phyloP scores from a whole-genome alignment of 1,140 invertebrate species.

The Drosophila elegans region DNA sequence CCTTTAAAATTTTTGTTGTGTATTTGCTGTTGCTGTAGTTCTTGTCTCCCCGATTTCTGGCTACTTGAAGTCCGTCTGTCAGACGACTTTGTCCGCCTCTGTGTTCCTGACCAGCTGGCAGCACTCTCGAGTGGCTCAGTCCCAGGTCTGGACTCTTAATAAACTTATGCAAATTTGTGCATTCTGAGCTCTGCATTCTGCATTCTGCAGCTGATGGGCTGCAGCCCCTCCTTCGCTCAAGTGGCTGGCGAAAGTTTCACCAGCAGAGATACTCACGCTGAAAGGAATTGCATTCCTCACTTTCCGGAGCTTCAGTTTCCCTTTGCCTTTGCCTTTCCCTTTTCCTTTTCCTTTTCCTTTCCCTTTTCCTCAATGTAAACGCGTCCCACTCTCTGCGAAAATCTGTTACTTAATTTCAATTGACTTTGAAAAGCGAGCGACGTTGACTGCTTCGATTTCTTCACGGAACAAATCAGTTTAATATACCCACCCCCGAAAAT shows the following conservation, averaged over 20 bases:
- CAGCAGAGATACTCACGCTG: constrained; percentile 15
- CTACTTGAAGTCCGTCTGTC: constrained; percentile 46
- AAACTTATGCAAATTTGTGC: constrained; percentile 76
- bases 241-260: constrained; percentile 56
- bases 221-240: constrained; percentile 36
- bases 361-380: not conserved
- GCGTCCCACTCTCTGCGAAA: constrained; percentile 37
- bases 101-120: constrained; percentile 35
- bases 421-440: constrained; percentile 73
- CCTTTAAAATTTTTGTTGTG: not conserved
- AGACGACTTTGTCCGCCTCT: constrained; percentile 24
- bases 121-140: constrained; percentile 52
- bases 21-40: constrained; percentile 27
- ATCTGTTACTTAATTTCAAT: constrained; percentile 83
- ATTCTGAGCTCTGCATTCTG: constrained; percentile 44
- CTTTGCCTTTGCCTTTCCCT: not conserved
- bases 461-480: constrained; percentile 80
- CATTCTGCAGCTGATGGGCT: constrained; percentile 23
- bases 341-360: not conserved
- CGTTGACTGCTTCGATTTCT: constrained; percentile 59
- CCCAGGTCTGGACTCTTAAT: constrained; percentile 49
- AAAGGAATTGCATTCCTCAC: constrained; percentile 20
- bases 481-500: constrained; percentile 39
- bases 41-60: constrained; percentile 38
- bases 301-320: not conserved